phyloP scores from a whole-genome alignment of 2,888 invertebrate genomes.

The Caenorhabditis sp. region DNA sequence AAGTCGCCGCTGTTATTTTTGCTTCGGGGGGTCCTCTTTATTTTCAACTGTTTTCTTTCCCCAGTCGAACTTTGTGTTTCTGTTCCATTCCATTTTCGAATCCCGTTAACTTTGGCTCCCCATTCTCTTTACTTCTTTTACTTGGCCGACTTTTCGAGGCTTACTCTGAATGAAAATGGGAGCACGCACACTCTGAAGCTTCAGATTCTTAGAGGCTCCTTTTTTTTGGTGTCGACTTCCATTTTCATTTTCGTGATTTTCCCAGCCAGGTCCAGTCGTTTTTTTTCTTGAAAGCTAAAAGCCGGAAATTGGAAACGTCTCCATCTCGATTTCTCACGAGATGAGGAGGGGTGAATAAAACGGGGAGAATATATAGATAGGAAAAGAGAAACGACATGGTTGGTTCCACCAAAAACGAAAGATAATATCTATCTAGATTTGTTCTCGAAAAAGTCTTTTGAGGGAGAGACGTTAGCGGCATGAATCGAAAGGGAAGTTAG shows the following conservation, averaged over 20 bases:
- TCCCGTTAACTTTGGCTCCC: constrained; percentile 33
- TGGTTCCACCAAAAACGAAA: constrained; percentile 44
- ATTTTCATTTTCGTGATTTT: background rate
- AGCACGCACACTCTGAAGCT: constrained; percentile 7
- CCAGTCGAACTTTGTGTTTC: too few relatives aligned
- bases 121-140: background rate
- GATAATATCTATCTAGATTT: constrained; percentile 58
- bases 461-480: constrained; percentile 24
- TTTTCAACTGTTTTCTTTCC: constrained; percentile 5
- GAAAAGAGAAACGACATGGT: constrained; percentile 11
- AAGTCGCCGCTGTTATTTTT: constrained; percentile 48
- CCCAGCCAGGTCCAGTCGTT: background rate
- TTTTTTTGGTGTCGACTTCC: constrained; percentile 1
- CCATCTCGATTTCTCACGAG: constrained; percentile 23
- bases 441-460: constrained; percentile 36
- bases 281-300: constrained; percentile 24
- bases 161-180: constrained; percentile 34
- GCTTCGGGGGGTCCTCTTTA: constrained; percentile 5
- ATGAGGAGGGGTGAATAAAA: constrained; percentile 2
- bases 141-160: background rate
- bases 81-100: constrained; percentile 17
- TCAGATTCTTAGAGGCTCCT: constrained; percentile 17
- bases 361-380: background rate
- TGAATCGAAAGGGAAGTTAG: constrained; percentile 3
- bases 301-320: constrained; percentile 60